Conservation (phyloP, 1,140 invertebrate species). For the Drosophila bifasciata region DNA sequence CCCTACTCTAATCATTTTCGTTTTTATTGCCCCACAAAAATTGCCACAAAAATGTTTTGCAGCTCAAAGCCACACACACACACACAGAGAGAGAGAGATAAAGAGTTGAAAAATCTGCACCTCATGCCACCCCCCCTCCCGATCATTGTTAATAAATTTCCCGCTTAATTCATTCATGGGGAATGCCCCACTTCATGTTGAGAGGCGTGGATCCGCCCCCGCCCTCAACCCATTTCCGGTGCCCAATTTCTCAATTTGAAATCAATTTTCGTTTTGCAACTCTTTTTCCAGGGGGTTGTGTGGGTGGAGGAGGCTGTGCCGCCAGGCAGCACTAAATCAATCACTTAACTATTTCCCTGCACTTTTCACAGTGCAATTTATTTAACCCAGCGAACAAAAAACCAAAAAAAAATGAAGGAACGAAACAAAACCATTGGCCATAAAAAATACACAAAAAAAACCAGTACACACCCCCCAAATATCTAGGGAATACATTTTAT, state of each 20-base stretch:
- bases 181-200: not conserved
- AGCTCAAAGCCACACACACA: constrained; percentile 36
- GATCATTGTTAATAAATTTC: constrained; percentile 46
- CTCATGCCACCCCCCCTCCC: constrained; percentile 13
- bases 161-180: constrained; percentile 40
- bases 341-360: constrained; percentile 67
- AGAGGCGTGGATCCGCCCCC: not conserved
- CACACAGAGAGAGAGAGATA: too few species aligned
- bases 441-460: constrained; percentile 22
- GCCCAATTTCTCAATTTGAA: constrained; percentile 31
- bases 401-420: constrained; percentile 26
- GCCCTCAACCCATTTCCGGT: constrained; percentile 13
- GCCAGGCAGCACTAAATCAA: constrained; percentile 61
- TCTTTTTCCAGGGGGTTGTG: constrained; percentile 23
- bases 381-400: constrained; percentile 28
- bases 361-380: constrained; percentile 42
- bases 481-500: not conserved
- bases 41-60: not conserved
- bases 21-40: constrained; percentile 3
- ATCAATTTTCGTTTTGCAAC: constrained; percentile 58
- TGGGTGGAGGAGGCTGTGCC: not conserved
- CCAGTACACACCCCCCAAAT: not conserved
- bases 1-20: not conserved
- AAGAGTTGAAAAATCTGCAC: not conserved
- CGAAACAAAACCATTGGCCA: constrained; percentile 59